Conservation (phyloP, 2,888 invertebrate species). For the Oscheius sp. region DNA sequence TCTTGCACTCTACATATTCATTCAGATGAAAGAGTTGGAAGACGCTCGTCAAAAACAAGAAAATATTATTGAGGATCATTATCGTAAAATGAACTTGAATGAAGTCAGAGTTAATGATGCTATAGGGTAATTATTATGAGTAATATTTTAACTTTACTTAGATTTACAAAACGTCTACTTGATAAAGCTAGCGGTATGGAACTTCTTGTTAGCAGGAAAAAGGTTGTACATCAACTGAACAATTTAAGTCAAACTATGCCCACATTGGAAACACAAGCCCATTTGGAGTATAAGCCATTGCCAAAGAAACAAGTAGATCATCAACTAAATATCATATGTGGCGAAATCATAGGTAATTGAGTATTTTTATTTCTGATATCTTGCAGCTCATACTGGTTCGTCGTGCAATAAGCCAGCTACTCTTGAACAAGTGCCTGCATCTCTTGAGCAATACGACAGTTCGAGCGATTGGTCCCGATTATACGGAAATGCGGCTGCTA, state of each 20-base stretch:
- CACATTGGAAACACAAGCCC: constrained; percentile 53
- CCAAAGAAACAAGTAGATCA: constrained; percentile 48
- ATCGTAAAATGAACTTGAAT: constrained; percentile 60
- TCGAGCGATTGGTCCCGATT: constrained; percentile 3
- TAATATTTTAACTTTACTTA: constrained; percentile 28
- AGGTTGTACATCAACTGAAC: constrained; percentile 64
- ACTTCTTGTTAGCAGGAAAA: constrained; percentile 60
- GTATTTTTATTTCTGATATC: not conserved
- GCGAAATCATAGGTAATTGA: constrained; percentile 41
- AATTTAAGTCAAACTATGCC: constrained; percentile 65
- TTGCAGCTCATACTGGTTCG: constrained; percentile 23
- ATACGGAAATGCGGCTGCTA: not conserved
- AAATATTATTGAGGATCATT: constrained; percentile 55
- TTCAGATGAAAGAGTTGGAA: constrained; percentile 51
- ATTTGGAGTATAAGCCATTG: constrained; percentile 57
- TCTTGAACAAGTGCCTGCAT: not conserved
- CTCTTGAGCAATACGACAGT: not conserved
- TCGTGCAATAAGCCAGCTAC: constrained; percentile 16
- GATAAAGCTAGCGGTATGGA: constrained; percentile 61
- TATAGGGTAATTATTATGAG: constrained; percentile 34
- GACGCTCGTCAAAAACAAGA: constrained; percentile 60
- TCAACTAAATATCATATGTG: constrained; percentile 38
- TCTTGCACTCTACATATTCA: not conserved
- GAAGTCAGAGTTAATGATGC: constrained; percentile 62
- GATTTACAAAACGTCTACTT: constrained; percentile 60